Evolutionary conservation across 2,888 invertebrate species (phyloP).

Genomic region (Mechanitis messenoides): DNA sequence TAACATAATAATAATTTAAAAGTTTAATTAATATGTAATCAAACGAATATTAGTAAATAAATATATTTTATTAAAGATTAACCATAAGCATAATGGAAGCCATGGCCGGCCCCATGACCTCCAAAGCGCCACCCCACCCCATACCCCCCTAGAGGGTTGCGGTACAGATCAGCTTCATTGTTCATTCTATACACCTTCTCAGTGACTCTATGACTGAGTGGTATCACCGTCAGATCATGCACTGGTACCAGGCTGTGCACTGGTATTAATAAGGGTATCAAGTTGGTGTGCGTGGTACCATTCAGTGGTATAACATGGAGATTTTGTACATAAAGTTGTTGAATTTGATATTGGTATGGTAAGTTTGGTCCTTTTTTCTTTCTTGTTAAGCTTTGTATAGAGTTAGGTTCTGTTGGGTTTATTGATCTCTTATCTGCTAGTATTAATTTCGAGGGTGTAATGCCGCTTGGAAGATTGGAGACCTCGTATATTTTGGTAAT

Average conservation of each 20-base stretch:
- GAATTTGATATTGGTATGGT: conserved; percentile 42
- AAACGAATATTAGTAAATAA: conserved; percentile 19
- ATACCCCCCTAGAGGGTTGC: conserved; percentile 61
- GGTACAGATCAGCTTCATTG: conserved; percentile 45
- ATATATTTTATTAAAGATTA: conserved; percentile 22
- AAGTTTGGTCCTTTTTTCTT: conserved; percentile 44
- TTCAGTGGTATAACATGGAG: conserved; percentile 54
- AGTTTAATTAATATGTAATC: neutral
- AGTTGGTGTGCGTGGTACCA: conserved; percentile 36
- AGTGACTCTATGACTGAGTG: conserved; percentile 43
- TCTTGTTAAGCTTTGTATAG: conserved; percentile 29
- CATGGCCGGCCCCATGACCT: conserved; percentile 65
- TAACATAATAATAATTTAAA: too few species aligned
- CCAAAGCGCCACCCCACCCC: conserved; percentile 60
- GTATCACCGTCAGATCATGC: conserved; percentile 62
- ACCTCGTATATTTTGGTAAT: conserved; percentile 35
- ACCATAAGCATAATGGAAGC: conserved; percentile 58
- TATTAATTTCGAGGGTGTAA: conserved; percentile 26
- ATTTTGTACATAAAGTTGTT: conserved; percentile 43
- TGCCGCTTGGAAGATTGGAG: conserved; percentile 35
- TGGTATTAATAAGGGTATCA: conserved; percentile 48
- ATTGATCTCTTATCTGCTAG: conserved; percentile 25
- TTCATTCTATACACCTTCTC: conserved; percentile 32
- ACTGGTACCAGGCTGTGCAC: conserved; percentile 45
- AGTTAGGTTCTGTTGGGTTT: conserved; percentile 25